A percentile compares a stretch with the other conserved stretches of the same genome.
Evolutionary conservation across 2,888 invertebrate species (phyloP).

Genomic region (Tiliacea citrago): DNA sequence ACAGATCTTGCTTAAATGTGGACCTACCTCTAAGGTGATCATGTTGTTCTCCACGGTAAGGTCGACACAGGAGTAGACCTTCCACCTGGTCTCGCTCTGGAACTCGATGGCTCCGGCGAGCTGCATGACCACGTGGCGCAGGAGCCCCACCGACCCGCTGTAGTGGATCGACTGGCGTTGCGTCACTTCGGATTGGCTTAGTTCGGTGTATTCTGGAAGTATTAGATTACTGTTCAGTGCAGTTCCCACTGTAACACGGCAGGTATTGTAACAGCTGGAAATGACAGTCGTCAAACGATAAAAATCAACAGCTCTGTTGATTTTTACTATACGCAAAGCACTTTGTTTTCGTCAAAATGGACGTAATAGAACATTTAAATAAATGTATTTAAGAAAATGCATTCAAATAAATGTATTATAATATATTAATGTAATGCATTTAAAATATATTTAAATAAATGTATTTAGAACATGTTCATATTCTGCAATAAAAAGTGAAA

Average conservation of each 20-base stretch:
- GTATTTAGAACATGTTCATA: too few species aligned
- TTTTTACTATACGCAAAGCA: too few species aligned
- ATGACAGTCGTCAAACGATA: too few species aligned
- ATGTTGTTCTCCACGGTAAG: conserved; percentile 95
- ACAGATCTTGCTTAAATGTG: neutral
- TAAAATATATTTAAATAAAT: too few species aligned
- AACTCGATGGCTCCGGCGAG: conserved; percentile 94
- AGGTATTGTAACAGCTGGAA: neutral
- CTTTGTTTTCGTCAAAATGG: too few species aligned
- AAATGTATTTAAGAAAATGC: too few species aligned
- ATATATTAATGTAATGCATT: too few species aligned
- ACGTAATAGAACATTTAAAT: neutral
- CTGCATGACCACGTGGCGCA: conserved; percentile 94
- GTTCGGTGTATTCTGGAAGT: conserved; percentile 96
- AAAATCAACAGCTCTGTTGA: too few species aligned
- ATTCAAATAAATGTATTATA: too few species aligned
- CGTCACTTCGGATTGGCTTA: conserved; percentile 97
- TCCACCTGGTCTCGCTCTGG: conserved; percentile 92
- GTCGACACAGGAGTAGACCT: conserved; percentile 96
- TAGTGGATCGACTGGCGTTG: conserved; percentile 98
- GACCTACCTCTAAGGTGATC: conserved; percentile 94
- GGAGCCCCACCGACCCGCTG: conserved; percentile 93
- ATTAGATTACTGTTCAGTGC: neutral
- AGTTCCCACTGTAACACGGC: neutral
- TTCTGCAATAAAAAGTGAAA: too few species aligned